Evolutionary conservation across 2,888 invertebrate genomes (phyloP), one percentile per base, ranked within the genome.

Genomic region (Lasioglossum lativentre): DNA sequence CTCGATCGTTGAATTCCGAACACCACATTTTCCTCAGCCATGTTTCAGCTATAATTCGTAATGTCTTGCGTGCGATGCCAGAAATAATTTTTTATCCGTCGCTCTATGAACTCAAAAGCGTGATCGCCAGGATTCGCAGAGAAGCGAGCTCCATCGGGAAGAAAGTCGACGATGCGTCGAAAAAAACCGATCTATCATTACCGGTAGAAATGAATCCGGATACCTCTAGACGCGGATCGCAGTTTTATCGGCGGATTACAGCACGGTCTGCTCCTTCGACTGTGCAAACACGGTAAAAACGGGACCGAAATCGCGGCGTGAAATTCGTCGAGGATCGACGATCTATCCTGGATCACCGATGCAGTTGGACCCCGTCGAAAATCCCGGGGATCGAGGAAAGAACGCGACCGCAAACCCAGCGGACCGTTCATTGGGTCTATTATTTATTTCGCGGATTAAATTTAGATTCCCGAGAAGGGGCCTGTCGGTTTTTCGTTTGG

Each of bases 281-380:
- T 73, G 80, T 56, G 76, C 59, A 63, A 45, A n/a, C 27, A 16
- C 10, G 27, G 30, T 45, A 78, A 80, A 78, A 81, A 86, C 34
- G n/a, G n/a, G 23, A 52, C 19, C 63, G 78, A 72, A 56, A 75
- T 78, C 68, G 45, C 78, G 30, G 73, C 81, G 86, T 78, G 86
- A 86, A 86, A 86, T 86, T 86, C 77, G 81, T 76, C 70, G 73
- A 63, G 80, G 84, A 75, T 78, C 34, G n/a, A 40, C 68, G 66
- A 68, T 78, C 38, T 63, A n/a, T 40, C 70, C 75, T 38, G 45
- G 45, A 34, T 34, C 66, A 6, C 23, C 27, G 27, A 10, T 30
- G 72, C 19, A 19, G 16, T n/a, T 8, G 47, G 56, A 76, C 40
- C 23, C 23, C 42, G n/a, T 56, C 68, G 75, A 81, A 85, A 75